These are phyloP conservation scores for Pseudobourletiella spinata DNA, from an alignment of 1,140 invertebrate genomes.

Conservation along the genomic window DNA sequence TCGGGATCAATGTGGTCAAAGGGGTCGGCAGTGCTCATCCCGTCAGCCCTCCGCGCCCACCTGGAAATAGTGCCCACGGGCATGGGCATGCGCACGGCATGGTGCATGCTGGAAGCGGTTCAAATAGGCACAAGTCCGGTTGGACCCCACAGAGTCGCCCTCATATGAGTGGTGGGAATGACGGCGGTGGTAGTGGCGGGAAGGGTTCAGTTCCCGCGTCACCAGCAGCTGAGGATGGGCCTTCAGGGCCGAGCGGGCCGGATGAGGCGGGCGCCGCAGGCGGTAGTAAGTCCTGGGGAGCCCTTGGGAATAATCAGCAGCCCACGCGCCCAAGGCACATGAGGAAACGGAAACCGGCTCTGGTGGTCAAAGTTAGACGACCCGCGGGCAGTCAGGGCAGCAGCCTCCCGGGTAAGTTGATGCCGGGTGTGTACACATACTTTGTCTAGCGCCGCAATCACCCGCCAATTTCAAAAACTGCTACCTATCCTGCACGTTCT, in stretches of 20 bases:
- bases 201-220: background rate
- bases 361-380: slow-evolving; percentile 16
- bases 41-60: background rate
- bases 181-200: background rate
- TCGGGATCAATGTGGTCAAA: background rate
- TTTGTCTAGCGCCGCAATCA: no score
- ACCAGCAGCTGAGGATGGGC: background rate
- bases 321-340: background rate
- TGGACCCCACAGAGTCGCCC: background rate
- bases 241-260: background rate
- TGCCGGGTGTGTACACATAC: no score
- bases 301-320: background rate
- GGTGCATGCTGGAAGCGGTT: background rate
- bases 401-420: background rate
- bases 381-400: background rate
- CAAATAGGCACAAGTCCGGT: background rate
- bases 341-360: slow-evolving; percentile 21
- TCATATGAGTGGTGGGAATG: background rate
- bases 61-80: background rate
- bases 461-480: no score
- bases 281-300: slow-evolving; percentile 16
- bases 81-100: background rate
- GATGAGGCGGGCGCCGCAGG: background rate
- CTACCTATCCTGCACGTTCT: no score
- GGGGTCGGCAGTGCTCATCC: background rate